phyloP scores from a whole-genome alignment of 2,888 invertebrate genomes.

The Drosophila kambysellisi region DNA sequence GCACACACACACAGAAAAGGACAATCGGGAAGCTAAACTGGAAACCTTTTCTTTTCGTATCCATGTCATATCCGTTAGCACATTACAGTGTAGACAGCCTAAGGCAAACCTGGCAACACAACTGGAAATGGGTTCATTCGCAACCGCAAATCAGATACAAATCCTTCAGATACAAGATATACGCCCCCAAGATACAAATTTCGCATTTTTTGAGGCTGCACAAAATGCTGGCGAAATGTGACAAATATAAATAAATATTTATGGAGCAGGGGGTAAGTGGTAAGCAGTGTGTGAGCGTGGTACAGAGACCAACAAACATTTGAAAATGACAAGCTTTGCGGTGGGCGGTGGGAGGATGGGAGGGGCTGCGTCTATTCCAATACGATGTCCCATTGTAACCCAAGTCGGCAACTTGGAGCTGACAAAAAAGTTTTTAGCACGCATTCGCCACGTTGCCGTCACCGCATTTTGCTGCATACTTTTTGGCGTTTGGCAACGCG shows the following conservation, averaged over 20 bases:
- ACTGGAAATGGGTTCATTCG: slow-evolving; percentile 16
- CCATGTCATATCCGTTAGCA: slow-evolving; percentile 10
- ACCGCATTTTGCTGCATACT: slow-evolving; percentile 73
- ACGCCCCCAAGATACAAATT: slow-evolving; percentile 69
- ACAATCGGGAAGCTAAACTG: not conserved
- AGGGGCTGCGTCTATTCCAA: not conserved
- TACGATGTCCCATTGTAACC: slow-evolving; percentile 32
- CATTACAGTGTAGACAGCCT: slow-evolving; percentile 21
- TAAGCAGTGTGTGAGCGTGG: slow-evolving; percentile 7
- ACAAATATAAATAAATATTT: slow-evolving; percentile 53
- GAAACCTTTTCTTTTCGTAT: slow-evolving; percentile 6
- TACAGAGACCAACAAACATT: slow-evolving; percentile 44
- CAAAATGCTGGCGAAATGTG: slow-evolving; percentile 67
- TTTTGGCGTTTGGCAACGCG: slow-evolving; percentile 68
- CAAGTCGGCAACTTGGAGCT: slow-evolving; percentile 59
- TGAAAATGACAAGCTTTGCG: slow-evolving; percentile 67
- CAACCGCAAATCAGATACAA: slow-evolving; percentile 50
- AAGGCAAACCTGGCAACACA: slow-evolving; percentile 11
- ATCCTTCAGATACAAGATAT: slow-evolving; percentile 60
- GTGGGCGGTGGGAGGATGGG: not conserved
- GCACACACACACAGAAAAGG: not conserved
- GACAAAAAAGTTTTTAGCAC: slow-evolving; percentile 78
- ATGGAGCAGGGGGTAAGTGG: slow-evolving; percentile 18
- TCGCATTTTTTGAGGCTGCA: slow-evolving; percentile 55
- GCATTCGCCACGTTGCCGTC: slow-evolving; percentile 69